Evolutionary conservation across 2,797 vertebrate species (phyloP), one percentile per base, ranked within the genome.

Genomic region (Eptatretus atami): DNA sequence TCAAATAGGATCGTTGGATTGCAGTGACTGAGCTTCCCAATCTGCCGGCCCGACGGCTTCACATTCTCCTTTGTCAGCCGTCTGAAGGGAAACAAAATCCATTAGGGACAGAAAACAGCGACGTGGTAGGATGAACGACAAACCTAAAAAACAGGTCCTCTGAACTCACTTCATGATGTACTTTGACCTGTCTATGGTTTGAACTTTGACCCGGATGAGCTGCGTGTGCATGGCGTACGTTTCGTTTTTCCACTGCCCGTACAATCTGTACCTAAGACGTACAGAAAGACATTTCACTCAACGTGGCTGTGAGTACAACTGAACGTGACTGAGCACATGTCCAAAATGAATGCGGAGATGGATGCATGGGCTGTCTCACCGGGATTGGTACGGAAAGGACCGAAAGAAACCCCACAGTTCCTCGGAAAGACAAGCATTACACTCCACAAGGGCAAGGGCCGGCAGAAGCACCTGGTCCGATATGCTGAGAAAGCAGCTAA

Each of bases 191-290:
- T 98, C 92, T 71, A 96, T 82, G 54, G 90, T 92, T 70, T 96
- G 88, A 73, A 90, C 90, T 79, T 96, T 96, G 71, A 96, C 84
- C 77, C 90, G 96, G 68, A 95, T 86, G 69, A 98, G 73, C 67
- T 94, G 76, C 0, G 87, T 84, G 69, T 98, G 92, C 70, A 80
- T 82, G 44, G 80, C 80, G 64, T 96, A 98, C 0, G 86, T 96
- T 75, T 95, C 90, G 12, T 95, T 96, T 75, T 98, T 96, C 90
- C 87, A 96, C 3, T 95, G 92, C 10, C 92, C 92, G 66, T 95
- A 98, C 25, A 98, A 77, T 66, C 86, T 86, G 69, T 98, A 96
- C 75, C 92, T 96, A 69, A 52, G 66, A 68, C 68, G 10, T 67
- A 53, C 53, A n/a, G 15, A 61, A 69, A 54, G 53, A 24, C 3